Evolutionary conservation across 2,113 vertebrate species (phyloP).

Genomic region (Cairina moschata): DNA sequence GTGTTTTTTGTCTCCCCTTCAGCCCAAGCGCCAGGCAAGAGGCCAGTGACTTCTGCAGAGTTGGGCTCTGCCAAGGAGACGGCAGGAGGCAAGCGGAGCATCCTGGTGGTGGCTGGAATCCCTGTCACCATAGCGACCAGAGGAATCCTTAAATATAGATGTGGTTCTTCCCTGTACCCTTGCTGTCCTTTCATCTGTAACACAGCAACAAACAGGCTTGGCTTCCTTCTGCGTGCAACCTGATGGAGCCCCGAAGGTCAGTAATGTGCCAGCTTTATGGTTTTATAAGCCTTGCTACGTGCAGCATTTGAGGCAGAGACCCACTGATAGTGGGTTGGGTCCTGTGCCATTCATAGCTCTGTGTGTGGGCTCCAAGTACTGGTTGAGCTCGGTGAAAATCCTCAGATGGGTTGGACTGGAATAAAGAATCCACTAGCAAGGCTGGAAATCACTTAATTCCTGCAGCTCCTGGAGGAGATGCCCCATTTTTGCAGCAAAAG

Average conservation of each 20-base stretch:
- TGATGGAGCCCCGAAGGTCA: not conserved
- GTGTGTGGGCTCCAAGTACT: not conserved
- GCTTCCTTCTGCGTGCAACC: not conserved
- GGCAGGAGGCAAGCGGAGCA: not conserved
- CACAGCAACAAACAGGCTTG: not conserved
- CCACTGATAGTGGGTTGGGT: rapidly evolving
- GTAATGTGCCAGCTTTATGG: rapidly evolving
- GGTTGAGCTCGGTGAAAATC: not conserved
- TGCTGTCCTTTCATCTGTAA: not conserved
- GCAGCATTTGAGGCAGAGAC: not conserved
- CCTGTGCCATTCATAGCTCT: not conserved
- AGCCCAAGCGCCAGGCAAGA: not conserved
- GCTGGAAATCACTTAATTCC: not conserved
- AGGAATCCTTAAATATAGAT: conserved; percentile 36
- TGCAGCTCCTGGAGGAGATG: not conserved
- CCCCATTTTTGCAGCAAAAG: not conserved
- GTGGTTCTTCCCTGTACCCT: not conserved
- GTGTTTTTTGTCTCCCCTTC: not conserved
- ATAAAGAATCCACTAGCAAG: not conserved
- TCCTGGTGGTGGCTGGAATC: conserved; percentile 34
- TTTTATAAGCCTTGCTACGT: not conserved
- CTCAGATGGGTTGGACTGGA: not conserved
- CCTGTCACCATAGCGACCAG: conserved; percentile 61
- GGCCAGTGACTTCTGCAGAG: conserved; percentile 13
- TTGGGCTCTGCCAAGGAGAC: conserved; percentile 41